These are phyloP conservation scores for Drosophila pandora DNA, from an alignment of 1,140 invertebrate species.

Conservation along the genomic window DNA sequence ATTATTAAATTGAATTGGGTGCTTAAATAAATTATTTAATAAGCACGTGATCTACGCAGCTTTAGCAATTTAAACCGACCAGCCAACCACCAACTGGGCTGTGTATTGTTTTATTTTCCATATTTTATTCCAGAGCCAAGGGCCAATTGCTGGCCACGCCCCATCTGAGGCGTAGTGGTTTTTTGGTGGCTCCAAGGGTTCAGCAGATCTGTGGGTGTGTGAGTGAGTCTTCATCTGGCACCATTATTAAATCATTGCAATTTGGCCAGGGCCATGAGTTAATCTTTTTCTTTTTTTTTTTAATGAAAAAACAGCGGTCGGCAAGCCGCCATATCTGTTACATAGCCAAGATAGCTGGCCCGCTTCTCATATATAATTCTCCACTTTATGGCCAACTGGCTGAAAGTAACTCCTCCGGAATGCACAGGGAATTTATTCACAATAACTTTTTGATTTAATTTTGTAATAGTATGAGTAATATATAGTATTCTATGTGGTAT, in stretches of 20 bases:
- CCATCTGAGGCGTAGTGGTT: constrained; percentile 22
- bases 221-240: constrained; percentile 78
- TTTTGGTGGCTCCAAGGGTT: constrained; percentile 20
- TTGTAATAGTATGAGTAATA: background rate
- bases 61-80: constrained; percentile 19
- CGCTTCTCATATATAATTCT: constrained; percentile 56
- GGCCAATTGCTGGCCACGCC: constrained; percentile 65
- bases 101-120: constrained; percentile 42
- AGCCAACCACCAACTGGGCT: background rate
- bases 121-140: constrained; percentile 65
- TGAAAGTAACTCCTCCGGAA: constrained; percentile 17
- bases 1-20: constrained; percentile 82
- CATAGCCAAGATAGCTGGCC: constrained; percentile 45
- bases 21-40: constrained; percentile 83
- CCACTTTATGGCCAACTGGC: constrained; percentile 59
- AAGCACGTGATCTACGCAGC: constrained; percentile 78
- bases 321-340: constrained; percentile 73
- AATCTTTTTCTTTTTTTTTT: constrained; percentile 30
- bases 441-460: no score
- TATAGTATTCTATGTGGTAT: background rate
- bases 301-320: constrained; percentile 73
- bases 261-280: constrained; percentile 39
- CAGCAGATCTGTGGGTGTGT: constrained; percentile 11
- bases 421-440: background rate
- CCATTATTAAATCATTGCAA: constrained; percentile 77